Conservation (phyloP, 2,888 invertebrate species). For the Heliothis peltigera region DNA sequence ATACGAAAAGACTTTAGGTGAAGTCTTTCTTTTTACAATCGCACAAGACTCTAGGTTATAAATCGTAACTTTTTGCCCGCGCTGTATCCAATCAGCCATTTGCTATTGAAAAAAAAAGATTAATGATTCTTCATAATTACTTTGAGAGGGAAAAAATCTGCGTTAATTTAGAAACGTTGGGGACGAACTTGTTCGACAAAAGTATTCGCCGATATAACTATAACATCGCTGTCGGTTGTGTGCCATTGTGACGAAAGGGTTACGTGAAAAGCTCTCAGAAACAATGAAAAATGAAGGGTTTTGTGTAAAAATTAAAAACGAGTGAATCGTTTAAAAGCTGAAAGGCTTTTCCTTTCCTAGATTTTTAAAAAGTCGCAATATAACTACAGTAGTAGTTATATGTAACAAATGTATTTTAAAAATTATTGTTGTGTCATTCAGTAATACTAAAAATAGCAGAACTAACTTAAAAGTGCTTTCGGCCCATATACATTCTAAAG, state of each 20-base stretch:
- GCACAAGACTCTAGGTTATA: not conserved
- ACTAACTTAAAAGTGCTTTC: no score
- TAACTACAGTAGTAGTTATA: no score
- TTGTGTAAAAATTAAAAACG: constrained; percentile 12
- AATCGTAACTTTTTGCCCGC: constrained; percentile 25
- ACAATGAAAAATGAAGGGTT: constrained; percentile 23
- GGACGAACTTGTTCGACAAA: constrained; percentile 27
- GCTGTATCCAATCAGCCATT: constrained; percentile 29
- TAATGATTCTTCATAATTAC: constrained; percentile 46
- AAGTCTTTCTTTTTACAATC: not conserved
- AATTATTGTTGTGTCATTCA: no score
- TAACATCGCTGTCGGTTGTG: constrained; percentile 1
- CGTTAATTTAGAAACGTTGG: constrained; percentile 27
- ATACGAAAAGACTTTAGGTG: not conserved
- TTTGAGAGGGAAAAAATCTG: constrained; percentile 24
- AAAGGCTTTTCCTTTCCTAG: not conserved
- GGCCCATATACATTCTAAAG: no score
- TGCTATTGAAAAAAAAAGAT: constrained; percentile 40
- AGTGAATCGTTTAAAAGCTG: constrained; percentile 3
- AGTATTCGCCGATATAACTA: constrained; percentile 1
- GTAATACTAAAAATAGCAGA: no score
- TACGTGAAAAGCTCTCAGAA: constrained; percentile 20
- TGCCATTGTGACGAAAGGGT: constrained; percentile 31
- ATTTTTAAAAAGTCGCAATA: not conserved
- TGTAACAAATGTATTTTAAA: no score